Conservation (phyloP, 1,140 invertebrate genomes). For the Maconellicoccus hirsutus region DNA sequence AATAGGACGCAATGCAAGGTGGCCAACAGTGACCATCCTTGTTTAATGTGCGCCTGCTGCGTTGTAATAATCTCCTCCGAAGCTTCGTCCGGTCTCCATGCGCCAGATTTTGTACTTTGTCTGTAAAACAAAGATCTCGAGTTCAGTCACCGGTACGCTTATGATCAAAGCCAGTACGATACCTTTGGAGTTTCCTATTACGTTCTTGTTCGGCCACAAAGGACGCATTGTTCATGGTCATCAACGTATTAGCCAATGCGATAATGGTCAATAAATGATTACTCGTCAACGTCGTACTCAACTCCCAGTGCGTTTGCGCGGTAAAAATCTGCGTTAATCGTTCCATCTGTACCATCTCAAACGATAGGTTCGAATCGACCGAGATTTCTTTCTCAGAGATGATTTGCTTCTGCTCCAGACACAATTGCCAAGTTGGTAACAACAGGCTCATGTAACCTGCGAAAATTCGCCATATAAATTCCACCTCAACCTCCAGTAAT, state of each 20-base stretch:
- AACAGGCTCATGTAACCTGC: constrained; percentile 80
- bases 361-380: constrained; percentile 45
- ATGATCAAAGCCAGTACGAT: neutral
- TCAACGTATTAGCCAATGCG: constrained; percentile 88
- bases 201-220: constrained; percentile 77
- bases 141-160: too few species aligned
- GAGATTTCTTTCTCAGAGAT: constrained; percentile 35
- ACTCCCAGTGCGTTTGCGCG: constrained; percentile 82
- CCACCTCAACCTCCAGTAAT: neutral
- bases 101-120: constrained; percentile 28
- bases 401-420: constrained; percentile 25
- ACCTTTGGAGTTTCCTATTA: constrained; percentile 56
- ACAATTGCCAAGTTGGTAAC: constrained; percentile 68
- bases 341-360: constrained; percentile 60
- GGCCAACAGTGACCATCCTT: constrained; percentile 91
- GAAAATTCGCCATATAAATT: neutral
- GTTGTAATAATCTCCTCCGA: constrained; percentile 70
- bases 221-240: constrained; percentile 94
- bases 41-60: constrained; percentile 83
- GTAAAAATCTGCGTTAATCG: constrained; percentile 71
- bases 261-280: constrained; percentile 92
- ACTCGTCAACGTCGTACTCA: constrained; percentile 86
- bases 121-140: constrained; percentile 26
- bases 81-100: constrained; percentile 50
- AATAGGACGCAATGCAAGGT: constrained; percentile 92